Conservation (phyloP, 2,797 vertebrate genomes). For the Dromococcyx pavoninus region DNA sequence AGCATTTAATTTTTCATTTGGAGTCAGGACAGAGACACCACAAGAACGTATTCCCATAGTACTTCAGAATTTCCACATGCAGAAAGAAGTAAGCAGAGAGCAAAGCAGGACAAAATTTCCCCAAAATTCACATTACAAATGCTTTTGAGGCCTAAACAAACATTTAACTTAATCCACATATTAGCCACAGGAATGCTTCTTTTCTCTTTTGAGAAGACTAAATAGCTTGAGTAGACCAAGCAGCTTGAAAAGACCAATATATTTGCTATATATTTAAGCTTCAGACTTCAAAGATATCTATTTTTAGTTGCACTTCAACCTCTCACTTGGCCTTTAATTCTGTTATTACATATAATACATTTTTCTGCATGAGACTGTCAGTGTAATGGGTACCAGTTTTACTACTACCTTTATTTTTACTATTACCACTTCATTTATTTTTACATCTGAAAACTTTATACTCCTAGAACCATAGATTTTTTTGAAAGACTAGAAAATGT, state of each 20-base stretch:
- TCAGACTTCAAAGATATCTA: neutral
- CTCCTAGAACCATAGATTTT: neutral
- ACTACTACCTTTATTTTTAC: neutral
- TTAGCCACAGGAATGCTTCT: neutral
- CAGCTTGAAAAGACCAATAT: neutral
- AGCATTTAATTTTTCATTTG: neutral
- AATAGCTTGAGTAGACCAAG: neutral
- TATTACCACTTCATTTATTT: neutral
- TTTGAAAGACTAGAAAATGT: accelerated
- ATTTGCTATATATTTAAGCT: neutral
- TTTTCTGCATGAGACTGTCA: neutral
- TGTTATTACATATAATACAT: neutral
- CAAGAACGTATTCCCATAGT: neutral
- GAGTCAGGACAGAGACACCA: neutral
- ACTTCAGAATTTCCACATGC: neutral
- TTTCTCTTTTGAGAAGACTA: neutral
- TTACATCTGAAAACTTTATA: neutral
- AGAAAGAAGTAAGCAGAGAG: neutral
- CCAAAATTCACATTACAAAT: neutral
- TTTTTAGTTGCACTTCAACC: neutral
- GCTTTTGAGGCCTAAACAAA: neutral
- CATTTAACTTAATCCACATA: neutral
- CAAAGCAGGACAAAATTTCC: neutral
- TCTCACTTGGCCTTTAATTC: neutral
- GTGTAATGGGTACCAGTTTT: neutral